A percentile compares a stretch with the other conserved stretches of the same genome.
Evolutionary conservation across 2,888 invertebrate genomes (phyloP).

Genomic region (Dioctria linearis): DNA sequence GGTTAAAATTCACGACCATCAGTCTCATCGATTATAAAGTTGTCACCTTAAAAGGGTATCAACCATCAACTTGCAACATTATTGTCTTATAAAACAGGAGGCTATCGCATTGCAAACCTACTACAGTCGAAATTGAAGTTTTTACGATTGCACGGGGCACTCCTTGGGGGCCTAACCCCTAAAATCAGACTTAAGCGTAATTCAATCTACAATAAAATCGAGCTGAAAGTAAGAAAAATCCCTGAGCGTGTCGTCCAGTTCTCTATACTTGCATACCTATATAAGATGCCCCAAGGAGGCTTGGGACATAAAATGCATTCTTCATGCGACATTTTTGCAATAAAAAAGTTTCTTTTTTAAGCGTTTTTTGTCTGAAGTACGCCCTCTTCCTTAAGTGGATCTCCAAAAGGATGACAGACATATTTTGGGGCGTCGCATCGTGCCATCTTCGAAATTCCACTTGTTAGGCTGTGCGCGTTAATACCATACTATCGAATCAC

Average conservation of each 20-base stretch:
- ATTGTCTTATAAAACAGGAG: conserved; percentile 46
- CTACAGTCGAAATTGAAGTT: conserved; percentile 34
- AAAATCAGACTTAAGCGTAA: conserved; percentile 32
- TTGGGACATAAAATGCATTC: conserved; percentile 46
- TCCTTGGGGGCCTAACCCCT: conserved; percentile 45
- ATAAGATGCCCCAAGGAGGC: conserved; percentile 8
- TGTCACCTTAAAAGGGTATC: conserved; percentile 53
- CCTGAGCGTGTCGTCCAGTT: conserved; percentile 2
- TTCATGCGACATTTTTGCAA: conserved; percentile 48
- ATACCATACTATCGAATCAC: conserved; percentile 44
- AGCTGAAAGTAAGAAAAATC: no score
- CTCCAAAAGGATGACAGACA: conserved; percentile 19
- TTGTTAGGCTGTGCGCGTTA: conserved; percentile 48
- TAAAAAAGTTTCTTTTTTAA: conserved; percentile 46
- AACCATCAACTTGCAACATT: conserved; percentile 55
- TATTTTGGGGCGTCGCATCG: conserved; percentile 14
- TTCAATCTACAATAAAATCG: conserved; percentile 45
- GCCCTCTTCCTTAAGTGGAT: conserved; percentile 50
- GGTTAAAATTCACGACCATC: conserved; percentile 40
- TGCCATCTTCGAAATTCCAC: conserved; percentile 39
- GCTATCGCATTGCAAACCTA: conserved; percentile 26
- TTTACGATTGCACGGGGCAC: conserved; percentile 36
- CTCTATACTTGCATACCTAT: no score
- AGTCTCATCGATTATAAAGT: conserved; percentile 44
- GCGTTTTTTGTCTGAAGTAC: conserved; percentile 39